phyloP scores from a whole-genome alignment of 2,797 vertebrate species.

The Sebastes steindachneri region DNA sequence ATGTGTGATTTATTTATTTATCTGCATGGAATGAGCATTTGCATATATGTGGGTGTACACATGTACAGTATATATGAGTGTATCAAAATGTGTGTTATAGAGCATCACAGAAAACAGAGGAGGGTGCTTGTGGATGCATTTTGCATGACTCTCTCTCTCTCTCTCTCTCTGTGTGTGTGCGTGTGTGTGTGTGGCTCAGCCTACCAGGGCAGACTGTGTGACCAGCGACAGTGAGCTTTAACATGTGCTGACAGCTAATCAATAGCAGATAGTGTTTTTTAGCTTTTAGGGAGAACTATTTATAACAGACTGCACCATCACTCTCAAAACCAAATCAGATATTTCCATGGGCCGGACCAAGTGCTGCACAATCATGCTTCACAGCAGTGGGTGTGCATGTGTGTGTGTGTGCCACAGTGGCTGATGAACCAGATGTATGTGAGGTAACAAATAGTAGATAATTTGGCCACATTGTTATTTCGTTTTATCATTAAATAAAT shows the following conservation, averaged over 20 bases:
- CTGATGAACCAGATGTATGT: neutral
- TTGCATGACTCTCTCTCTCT: slow-evolving; percentile 5
- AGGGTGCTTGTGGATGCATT: slow-evolving; percentile 1
- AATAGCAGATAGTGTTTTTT: slow-evolving; percentile 80
- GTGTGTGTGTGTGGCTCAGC: slow-evolving; percentile 16
- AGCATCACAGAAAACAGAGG: neutral
- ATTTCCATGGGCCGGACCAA: slow-evolving; percentile 70
- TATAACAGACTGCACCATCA: slow-evolving; percentile 71
- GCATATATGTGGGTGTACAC: neutral
- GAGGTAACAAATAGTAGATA: neutral
- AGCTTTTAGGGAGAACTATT: slow-evolving; percentile 82
- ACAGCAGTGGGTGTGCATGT: slow-evolving; percentile 1
- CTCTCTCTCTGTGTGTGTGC: neutral
- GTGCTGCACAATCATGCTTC: slow-evolving; percentile 50
- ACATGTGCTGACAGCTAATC: slow-evolving; percentile 83
- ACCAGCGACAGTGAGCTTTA: slow-evolving; percentile 70
- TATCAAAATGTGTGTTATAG: slow-evolving; percentile 4
- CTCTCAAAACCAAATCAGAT: slow-evolving; percentile 72
- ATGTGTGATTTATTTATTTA: neutral
- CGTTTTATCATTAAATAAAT: neutral
- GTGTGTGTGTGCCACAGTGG: neutral
- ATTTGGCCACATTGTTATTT: neutral
- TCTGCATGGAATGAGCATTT: neutral
- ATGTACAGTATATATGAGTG: neutral
- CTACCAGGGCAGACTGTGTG: slow-evolving; percentile 52